Base-by-base conservation (phyloP, 1,140 invertebrate species). In the Lepidurus arcticus region DNA sequence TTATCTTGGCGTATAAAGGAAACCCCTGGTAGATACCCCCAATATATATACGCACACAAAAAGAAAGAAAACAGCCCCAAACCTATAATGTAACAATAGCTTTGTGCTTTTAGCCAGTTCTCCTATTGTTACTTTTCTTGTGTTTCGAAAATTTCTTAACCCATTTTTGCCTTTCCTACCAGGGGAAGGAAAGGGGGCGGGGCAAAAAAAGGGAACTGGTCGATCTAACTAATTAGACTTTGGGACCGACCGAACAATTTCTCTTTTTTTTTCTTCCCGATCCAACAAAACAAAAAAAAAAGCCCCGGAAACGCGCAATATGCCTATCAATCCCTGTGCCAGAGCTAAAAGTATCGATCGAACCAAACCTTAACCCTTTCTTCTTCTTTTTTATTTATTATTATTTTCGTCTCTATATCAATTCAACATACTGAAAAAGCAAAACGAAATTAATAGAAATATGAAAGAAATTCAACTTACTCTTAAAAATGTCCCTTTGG, bases 331-430 rank as follows among this genome's bases (percentile, higher is more conserved):
- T 65, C 16, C 21, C 21, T 65, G 13, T 13, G 34, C 34, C 34
- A n/a, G 53, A 21, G 45, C 16, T 65, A 65, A 1, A 4, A 65
- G 16, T 65, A 65, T 65, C 53, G 53, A 65, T 65, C 13, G 53
- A 65, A 65, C 16, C 53, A 13, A 65, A n/a, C 21, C 53, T 65
- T 65, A 65, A 65, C 53, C 53, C 53, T 65, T 65, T 65, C 16
- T 21, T 65, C 21, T 65, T 65, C 53, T 7, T 21, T 65, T 65
- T 65, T 21, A 65, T 21, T 21, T 65, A 6, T 65, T 65, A 13
- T 65, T 7, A 8, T 65, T 21, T 65, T 21, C 21, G 21, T 65
- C 53, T 16, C 53, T 21, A 6, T 21, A 21, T 21, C 1, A 65
- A 65, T 13, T 16, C 53, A 16, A 3, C 4, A 34, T 21, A 65